A percentile compares a stretch with the other conserved stretches of the same genome.
Conservation (phyloP, 2,797 vertebrate genomes). For the Simalia tracyae region DNA sequence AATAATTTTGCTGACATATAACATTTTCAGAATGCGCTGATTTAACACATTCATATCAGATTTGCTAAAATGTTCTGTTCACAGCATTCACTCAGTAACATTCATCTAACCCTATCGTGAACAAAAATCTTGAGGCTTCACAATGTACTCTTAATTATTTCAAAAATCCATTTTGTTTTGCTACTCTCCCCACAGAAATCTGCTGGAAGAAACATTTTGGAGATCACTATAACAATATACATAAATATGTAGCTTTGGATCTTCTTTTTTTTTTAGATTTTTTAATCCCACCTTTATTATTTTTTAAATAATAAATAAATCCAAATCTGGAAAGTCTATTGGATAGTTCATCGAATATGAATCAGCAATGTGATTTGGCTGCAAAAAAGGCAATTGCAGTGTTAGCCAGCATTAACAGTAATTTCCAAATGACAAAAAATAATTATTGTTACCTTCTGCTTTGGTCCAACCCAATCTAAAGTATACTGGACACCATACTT, state of each 20-base stretch:
- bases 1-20: neutral
- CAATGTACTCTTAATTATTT: neutral
- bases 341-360: neutral
- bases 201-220: neutral
- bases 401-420: neutral
- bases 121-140: neutral
- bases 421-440: neutral
- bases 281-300: too few relatives aligned
- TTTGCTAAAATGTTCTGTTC: neutral
- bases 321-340: neutral
- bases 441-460: neutral
- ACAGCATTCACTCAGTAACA: neutral
- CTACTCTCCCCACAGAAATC: neutral
- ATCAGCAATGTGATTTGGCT: neutral
- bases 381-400: neutral
- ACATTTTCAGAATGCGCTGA: neutral
- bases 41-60: neutral
- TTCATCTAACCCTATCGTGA: neutral
- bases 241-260: neutral
- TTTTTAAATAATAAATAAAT: too few relatives aligned
- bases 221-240: neutral
- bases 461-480: neutral
- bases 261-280: too few relatives aligned
- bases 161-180: neutral
- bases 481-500: neutral